Evolutionary conservation across 2,888 invertebrate species (phyloP), one percentile per base, ranked within the genome.

Genomic region (Tachina grossa): DNA sequence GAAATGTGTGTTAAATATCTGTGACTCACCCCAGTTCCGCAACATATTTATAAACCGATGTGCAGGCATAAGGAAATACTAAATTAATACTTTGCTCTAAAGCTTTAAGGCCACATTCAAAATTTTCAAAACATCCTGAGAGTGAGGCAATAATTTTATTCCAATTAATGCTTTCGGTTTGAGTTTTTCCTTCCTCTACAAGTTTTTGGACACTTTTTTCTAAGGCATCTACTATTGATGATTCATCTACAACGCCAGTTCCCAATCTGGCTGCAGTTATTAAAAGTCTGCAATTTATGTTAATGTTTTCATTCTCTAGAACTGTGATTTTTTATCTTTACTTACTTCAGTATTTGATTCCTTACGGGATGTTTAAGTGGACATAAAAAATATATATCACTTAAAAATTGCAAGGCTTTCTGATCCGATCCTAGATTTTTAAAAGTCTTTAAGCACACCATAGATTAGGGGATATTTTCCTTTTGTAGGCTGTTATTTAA

Each of bases 281-380:
- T 76, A 88, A 72, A 41, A 88, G 87, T 59, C 88, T 88, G 22
- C 9, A 80, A 71, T 5, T 14, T 65, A 45, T 47, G 41, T 65
- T 19, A 14, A 14, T 22, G 10, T 31, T n/a, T 9, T 31, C 22
- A n/a, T 22, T 10, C 16, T 41, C 11, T 41, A 6, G 5, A 8
- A 14, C 31, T 31, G 49, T 4, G n/a, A 22, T 31, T n/a, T 31
- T n/a, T 16, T 16, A 53, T 14, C 9, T 14, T 16, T 39, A 88
- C 89, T 87, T 88, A 93, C 93, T 91, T 93, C 19, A 89, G 83
- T 22, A 92, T 87, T 80, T 92, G 90, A 88, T 91, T 92, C 66
- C 93, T 92, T 19, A 93, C 89, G 9, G 93, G 92, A 88, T 93
- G 93, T 83, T 93, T 93, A 0, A 91, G 87, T 0, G 92, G 91